Conservation (phyloP, 2,797 vertebrate genomes). For the Pseudochirops corinnae region DNA sequence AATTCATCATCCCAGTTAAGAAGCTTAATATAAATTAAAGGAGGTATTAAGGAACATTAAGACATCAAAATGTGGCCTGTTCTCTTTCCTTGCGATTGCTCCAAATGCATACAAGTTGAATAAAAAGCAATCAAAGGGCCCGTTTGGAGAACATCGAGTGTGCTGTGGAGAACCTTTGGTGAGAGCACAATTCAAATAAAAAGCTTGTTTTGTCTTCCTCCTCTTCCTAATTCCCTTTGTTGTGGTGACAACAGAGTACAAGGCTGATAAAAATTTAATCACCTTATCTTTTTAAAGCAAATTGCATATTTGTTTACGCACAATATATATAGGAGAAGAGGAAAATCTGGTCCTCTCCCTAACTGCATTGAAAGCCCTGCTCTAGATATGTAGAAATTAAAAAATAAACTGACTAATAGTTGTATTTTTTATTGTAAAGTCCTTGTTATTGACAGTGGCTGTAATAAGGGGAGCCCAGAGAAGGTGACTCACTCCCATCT, state of each 20-base stretch:
- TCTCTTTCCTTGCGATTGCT: conserved; percentile 82
- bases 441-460: conserved; percentile 48
- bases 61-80: conserved; percentile 88
- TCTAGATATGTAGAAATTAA: conserved; percentile 60
- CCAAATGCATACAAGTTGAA: conserved; percentile 86
- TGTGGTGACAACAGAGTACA: conserved; percentile 85
- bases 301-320: conserved; percentile 89
- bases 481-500: background rate
- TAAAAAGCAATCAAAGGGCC: conserved; percentile 88
- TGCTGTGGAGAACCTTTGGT: conserved; percentile 83
- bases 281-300: conserved; percentile 90
- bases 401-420: conserved; percentile 53
- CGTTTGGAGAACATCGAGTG: conserved; percentile 83
- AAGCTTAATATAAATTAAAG: conserved; percentile 91
- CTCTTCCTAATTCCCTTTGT: conserved; percentile 88
- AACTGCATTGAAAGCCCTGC: conserved; percentile 79
- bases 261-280: conserved; percentile 89
- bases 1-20: conserved; percentile 89
- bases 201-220: conserved; percentile 78
- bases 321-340: conserved; percentile 83
- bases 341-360: conserved; percentile 65
- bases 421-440: conserved; percentile 76
- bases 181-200: conserved; percentile 80
- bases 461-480: background rate
- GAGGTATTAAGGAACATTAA: conserved; percentile 90